Conservation (phyloP, 1,140 invertebrate genomes). For the Ips nitidus region DNA sequence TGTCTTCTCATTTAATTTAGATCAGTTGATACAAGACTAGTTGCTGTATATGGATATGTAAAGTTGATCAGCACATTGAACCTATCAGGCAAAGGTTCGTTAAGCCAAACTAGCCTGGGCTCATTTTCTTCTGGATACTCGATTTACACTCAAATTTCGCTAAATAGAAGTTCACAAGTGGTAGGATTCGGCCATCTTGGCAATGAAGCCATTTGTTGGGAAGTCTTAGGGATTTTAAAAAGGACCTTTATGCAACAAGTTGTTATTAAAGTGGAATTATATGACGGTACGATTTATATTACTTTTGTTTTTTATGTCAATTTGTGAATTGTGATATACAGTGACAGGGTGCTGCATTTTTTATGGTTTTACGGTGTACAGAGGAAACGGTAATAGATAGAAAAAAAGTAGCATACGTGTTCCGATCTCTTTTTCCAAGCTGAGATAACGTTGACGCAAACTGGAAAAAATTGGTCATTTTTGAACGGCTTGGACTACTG, state of each 20-base stretch:
- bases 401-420: too few species aligned
- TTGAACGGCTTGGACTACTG: too few species aligned
- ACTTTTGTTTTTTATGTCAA: neutral
- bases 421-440: too few species aligned
- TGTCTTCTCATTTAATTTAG: conserved; percentile 34
- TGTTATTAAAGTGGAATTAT: conserved; percentile 58
- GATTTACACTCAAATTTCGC: conserved; percentile 54
- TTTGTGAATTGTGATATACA: too few species aligned
- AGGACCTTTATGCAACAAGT: conserved; percentile 62
- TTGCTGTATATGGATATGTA: conserved; percentile 60
- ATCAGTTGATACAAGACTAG: conserved; percentile 54
- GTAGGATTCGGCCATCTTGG: conserved; percentile 46
- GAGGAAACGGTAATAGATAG: too few species aligned
- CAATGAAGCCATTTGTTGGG: conserved; percentile 60
- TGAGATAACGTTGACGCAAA: too few species aligned
- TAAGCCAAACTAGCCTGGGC: conserved; percentile 53
- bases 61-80: conserved; percentile 58
- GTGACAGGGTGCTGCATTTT: neutral
- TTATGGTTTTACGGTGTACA: too few species aligned
- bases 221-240: conserved; percentile 61
- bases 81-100: conserved; percentile 50
- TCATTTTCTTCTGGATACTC: conserved; percentile 47
- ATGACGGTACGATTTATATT: conserved; percentile 52
- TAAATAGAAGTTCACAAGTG: conserved; percentile 50
- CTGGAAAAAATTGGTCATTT: too few species aligned